Base-by-base conservation (phyloP, 1,140 invertebrate genomes). In the Sarcophaga peregrina region DNA sequence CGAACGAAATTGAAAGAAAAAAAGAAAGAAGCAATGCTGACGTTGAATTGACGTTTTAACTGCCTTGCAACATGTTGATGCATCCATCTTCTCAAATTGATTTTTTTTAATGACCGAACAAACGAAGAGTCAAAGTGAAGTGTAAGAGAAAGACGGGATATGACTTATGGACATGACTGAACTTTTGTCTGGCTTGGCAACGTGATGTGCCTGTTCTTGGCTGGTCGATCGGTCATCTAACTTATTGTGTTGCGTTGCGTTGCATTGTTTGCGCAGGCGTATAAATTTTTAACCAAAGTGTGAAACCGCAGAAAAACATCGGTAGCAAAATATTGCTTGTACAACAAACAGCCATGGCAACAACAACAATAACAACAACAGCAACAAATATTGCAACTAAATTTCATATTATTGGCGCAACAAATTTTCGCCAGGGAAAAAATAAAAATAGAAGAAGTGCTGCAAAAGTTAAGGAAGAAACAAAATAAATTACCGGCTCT, bases 251-350 rank as follows among this genome's bases (percentile, higher is more conserved):
- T 58, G 54, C 52, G 5, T 13, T 0, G 20, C 8, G 17, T 4
- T 68, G n/a, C 9, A 2, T 68, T 68, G 62, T 68, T 68, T 68
- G 62, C 62, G 62, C 17, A 68, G 62, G 62, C 62, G 62, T 68
- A 68, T 68, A 68, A 17, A 68, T 68, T 68, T n/a, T 86, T 88
- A 88, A 87, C 86, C 87, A 89, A 89, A 89, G 88, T 89, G 88
- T 89, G 88, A 89, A 89, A 89, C 88, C 88, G 88, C 88, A 89
- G 86, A 85, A 82, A 87, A 89, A 89, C 86, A 87, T 89, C 88
- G 87, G 88, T 89, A 89, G 88, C 78, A 83, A 75, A n/a, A 81
- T 75, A 68, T 37, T 37, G 72, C 48, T 48, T 68, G 58, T 62
- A 72, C 46, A n/a, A 82, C 73, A 54, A 58, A 76, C 58, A 15